Evolutionary conservation across 2,888 invertebrate genomes (phyloP).

Genomic region (Helleia helle): DNA sequence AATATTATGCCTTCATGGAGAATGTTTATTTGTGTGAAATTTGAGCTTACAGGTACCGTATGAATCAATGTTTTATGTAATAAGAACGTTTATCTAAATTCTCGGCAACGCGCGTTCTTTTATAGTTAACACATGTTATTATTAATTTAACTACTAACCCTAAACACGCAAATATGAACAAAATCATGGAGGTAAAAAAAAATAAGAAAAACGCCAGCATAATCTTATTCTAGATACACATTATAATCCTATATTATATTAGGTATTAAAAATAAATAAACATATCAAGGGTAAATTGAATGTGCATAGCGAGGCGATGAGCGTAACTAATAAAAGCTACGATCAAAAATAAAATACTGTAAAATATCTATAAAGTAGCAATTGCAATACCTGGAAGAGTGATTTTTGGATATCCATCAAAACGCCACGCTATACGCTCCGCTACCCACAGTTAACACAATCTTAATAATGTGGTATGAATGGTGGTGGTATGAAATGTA

Average conservation of each 20-base stretch:
- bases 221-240: no score
- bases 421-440: constrained; percentile 6
- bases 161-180: no score
- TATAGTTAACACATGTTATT: no score
- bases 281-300: background rate
- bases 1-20: no score
- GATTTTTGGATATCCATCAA: background rate
- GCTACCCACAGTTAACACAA: constrained; percentile 2
- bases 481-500: background rate
- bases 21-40: background rate
- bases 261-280: background rate
- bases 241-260: constrained; percentile 2
- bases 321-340: constrained; percentile 4
- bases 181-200: no score
- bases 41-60: constrained; percentile 9
- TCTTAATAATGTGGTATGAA: background rate
- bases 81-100: no score
- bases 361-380: background rate
- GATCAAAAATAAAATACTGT: background rate
- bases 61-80: constrained; percentile 15
- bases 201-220: no score
- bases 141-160: no score
- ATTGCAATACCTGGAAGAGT: constrained; percentile 6
- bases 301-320: constrained; percentile 10
- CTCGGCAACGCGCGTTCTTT: no score